Conservation (phyloP, 1,140 invertebrate genomes). For the Sitobion miscanthi region DNA sequence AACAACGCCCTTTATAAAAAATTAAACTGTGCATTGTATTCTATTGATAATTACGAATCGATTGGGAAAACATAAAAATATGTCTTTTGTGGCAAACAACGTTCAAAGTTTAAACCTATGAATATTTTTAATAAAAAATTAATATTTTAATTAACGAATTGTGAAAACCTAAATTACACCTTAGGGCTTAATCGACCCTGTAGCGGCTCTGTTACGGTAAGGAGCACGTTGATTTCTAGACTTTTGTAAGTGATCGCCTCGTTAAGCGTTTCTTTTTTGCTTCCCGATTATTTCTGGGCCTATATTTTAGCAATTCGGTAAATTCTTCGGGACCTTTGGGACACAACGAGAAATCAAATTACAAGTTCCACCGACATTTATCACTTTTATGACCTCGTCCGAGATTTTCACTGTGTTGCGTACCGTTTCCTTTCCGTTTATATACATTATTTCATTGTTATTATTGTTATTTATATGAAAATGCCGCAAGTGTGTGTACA, state of each 20-base stretch:
- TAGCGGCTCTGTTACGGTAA: background rate
- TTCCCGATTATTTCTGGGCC: conserved; percentile 3
- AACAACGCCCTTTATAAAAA: background rate
- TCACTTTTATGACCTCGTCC: conserved; percentile 45
- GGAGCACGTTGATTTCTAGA: background rate
- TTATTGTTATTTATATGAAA: conserved; percentile 56
- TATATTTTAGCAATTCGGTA: background rate
- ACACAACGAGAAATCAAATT: conserved; percentile 49
- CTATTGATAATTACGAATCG: too few relatives aligned
- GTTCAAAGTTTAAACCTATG: too few relatives aligned
- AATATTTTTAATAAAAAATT: too few relatives aligned
- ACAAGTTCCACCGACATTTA: conserved; percentile 39
- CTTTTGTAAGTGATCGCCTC: background rate
- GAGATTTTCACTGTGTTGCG: conserved; percentile 38
- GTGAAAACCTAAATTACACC: too few relatives aligned
- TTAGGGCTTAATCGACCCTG: too few relatives aligned
- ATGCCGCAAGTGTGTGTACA: conserved; percentile 31
- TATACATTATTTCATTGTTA: conserved; percentile 52
- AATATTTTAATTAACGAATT: too few relatives aligned
- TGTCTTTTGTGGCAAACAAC: too few relatives aligned
- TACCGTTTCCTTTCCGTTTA: conserved; percentile 42
- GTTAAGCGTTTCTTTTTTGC: background rate
- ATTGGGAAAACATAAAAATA: too few relatives aligned
- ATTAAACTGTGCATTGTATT: background rate
- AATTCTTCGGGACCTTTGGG: background rate